These are phyloP conservation scores for Acrobasis consociella DNA, from an alignment of 2,888 invertebrate genomes.

Conservation along the genomic window DNA sequence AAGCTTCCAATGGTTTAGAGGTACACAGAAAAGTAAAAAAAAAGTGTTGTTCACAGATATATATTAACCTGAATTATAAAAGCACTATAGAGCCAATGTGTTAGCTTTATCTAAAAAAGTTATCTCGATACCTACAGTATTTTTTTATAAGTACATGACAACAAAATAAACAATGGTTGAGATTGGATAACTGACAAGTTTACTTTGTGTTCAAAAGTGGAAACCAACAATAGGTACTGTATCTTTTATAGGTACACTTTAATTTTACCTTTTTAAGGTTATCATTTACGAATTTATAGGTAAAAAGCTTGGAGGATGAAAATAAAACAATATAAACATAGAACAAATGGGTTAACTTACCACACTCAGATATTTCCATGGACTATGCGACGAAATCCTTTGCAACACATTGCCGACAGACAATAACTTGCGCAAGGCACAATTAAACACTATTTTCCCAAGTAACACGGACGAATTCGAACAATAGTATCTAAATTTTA, in stretches of 20 bases:
- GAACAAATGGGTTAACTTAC: conserved; percentile 25
- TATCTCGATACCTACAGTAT: no score
- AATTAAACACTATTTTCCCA: conserved; percentile 60
- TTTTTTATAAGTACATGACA: background rate
- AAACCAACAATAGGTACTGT: background rate
- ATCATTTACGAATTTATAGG: background rate
- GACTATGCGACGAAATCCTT: conserved; percentile 32
- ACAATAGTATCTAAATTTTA: conserved; percentile 81
- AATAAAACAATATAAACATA: conserved; percentile 19
- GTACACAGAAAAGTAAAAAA: no score
- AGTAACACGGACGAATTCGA: conserved; percentile 70
- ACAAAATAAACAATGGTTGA: background rate
- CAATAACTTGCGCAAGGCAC: conserved; percentile 58
- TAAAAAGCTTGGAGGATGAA: background rate
- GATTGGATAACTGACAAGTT: background rate
- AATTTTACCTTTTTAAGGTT: background rate
- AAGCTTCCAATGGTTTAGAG: no score
- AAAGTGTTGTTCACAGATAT: no score
- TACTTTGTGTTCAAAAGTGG: background rate
- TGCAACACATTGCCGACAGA: conserved; percentile 51
- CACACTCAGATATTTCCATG: conserved; percentile 43
- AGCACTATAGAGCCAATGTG: no score
- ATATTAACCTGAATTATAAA: no score
- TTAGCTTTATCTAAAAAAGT: no score
- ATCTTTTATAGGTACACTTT: background rate